Conservation (phyloP, 2,113 vertebrate genomes). For the Notarius quadriscutis region DNA sequence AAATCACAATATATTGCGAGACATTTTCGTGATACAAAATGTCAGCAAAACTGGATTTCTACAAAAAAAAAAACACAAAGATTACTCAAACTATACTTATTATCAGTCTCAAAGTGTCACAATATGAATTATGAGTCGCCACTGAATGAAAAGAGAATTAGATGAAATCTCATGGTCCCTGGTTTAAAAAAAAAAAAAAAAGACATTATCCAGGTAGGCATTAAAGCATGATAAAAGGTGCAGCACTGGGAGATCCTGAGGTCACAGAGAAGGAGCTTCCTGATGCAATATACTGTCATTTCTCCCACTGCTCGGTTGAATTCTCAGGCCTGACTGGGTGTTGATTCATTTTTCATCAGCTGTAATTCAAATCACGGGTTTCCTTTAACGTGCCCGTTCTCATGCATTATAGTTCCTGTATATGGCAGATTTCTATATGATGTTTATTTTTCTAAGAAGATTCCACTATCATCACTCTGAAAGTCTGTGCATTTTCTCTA, state of each 20-base stretch:
- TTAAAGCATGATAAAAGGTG: neutral
- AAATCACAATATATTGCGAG: neutral
- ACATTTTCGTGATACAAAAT: neutral
- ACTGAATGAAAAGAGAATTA: neutral
- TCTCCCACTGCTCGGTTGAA: neutral
- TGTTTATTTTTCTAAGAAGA: neutral
- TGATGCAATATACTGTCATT: neutral
- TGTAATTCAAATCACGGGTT: neutral
- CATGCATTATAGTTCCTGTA: neutral
- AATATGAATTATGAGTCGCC: neutral
- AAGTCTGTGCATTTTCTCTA: neutral
- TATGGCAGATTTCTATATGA: neutral
- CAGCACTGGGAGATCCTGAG: neutral
- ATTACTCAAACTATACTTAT: neutral
- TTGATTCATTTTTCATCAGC: neutral
- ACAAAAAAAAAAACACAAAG: neutral
- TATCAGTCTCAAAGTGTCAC: too few species aligned
- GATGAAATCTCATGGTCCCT: neutral
- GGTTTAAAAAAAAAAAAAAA: neutral
- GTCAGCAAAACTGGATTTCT: neutral
- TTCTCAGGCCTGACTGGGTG: neutral
- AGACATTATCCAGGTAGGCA: neutral
- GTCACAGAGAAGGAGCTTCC: neutral
- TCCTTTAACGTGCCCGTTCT: neutral
- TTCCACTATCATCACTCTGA: neutral